phyloP scores from a whole-genome alignment of 2,797 vertebrate species.

The Anguilla pacifica region DNA sequence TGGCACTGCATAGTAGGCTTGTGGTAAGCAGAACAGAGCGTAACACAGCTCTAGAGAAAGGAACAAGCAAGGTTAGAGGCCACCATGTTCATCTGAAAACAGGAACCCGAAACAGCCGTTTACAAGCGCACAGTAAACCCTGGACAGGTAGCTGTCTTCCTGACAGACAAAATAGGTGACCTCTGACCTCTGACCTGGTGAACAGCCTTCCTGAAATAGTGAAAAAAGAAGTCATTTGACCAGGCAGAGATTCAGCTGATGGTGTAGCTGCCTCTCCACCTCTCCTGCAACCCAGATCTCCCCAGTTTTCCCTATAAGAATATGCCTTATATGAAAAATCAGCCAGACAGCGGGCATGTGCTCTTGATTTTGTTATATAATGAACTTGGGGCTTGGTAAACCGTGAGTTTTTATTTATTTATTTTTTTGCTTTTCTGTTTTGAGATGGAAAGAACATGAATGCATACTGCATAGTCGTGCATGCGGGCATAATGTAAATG shows the following conservation, averaged over 20 bases:
- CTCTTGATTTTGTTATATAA: not conserved
- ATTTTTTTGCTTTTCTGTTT: not conserved
- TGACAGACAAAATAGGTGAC: not conserved
- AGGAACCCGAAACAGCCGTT: not conserved
- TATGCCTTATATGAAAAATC: not conserved
- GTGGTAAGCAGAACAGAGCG: not conserved
- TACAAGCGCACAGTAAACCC: not conserved
- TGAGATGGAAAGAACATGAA: not conserved
- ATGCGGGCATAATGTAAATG: not conserved
- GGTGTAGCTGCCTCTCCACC: not conserved
- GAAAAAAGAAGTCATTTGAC: not conserved
- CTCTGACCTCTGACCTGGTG: not conserved
- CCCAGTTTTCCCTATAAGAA: not conserved
- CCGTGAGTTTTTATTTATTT: not conserved
- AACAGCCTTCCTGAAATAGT: not conserved
- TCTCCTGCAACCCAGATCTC: not conserved
- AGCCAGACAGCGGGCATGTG: not conserved
- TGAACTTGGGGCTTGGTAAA: not conserved
- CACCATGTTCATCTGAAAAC: constrained; percentile 1
- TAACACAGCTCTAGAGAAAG: not conserved
- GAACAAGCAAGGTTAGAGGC: not conserved
- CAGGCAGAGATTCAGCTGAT: not conserved
- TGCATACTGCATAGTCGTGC: not conserved
- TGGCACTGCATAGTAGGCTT: not conserved
- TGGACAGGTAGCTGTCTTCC: constrained; percentile 2